Evolutionary conservation across 2,888 invertebrate species (phyloP), one percentile per base, ranked within the genome.

Genomic region (Venustoraphidia nigricollis): DNA sequence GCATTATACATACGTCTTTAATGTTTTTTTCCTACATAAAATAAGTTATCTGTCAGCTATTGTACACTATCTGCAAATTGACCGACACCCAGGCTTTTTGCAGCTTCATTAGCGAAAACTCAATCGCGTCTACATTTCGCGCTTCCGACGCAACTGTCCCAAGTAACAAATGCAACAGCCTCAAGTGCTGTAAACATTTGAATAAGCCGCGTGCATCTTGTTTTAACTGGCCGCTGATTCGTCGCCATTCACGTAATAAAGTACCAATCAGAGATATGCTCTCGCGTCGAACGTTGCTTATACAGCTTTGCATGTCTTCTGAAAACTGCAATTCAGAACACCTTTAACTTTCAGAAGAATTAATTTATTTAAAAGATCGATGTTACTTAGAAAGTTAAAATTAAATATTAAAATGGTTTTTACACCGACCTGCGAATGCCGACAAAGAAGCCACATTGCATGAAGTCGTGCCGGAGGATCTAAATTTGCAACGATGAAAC

Each of bases 401-500:
- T 10, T 40, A 14, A 13, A 14, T 38, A n/a, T 40, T 41, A 42
- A 27, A 47, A 51, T 13, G 9, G 45, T 47, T 38, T 41, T 42
- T 49, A 17, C 45, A 52, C 48, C 57, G 62, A 72, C 76, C 68
- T 67, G 65, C 34, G 67, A 62, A 46, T 65, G 64, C 1, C 66
- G 60, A 62, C 78, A 78, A 45, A 77, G 65, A 3, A 69, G 68
- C 55, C 76, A 70, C 45, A 78, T 68, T 43, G 73, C 71, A 43
- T 74, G 68, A 53, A 77, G 56, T 56, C 69, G 72, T 34, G 65
- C 60, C 39, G 68, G 67, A 50, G 73, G 62, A 44, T 76, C 71
- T 50, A 87, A 66, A 64, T 85, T 80, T 9, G 82, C 77, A 53
- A 89, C 64, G 46, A 87, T 75, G 58, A 90, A 83, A 55, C 79